phyloP scores from a whole-genome alignment of 2,113 vertebrate genomes.

The Emydura subglobosa region DNA sequence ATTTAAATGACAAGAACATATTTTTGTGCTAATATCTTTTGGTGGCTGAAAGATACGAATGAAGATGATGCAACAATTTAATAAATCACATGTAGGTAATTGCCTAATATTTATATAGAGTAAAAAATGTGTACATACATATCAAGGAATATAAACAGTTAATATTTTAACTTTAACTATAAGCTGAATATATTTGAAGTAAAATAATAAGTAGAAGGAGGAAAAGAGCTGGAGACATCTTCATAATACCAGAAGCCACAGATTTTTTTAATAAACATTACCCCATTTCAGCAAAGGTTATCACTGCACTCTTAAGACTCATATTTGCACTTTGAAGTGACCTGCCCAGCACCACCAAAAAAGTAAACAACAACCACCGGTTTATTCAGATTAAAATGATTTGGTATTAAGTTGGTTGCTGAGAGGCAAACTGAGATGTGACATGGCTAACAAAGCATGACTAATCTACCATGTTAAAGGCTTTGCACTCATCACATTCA shows the following conservation, averaged over 20 bases:
- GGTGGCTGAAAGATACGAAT: background rate
- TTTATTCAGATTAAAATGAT: background rate
- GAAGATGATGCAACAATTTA: background rate
- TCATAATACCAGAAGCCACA: slow-evolving; percentile 46
- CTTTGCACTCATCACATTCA: slow-evolving; percentile 58
- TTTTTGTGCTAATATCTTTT: slow-evolving; percentile 4
- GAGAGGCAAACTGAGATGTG: slow-evolving; percentile 32
- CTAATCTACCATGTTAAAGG: slow-evolving; percentile 57
- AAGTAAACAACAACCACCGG: slow-evolving; percentile 35
- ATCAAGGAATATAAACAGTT: slow-evolving; percentile 38
- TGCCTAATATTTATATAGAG: slow-evolving; percentile 19
- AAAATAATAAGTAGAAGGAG: slow-evolving; percentile 31
- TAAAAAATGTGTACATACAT: slow-evolving; percentile 42
- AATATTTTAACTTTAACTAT: slow-evolving; percentile 41
- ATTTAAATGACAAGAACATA: slow-evolving; percentile 1
- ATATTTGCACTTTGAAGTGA: slow-evolving; percentile 43
- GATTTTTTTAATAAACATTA: slow-evolving; percentile 7
- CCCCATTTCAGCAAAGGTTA: slow-evolving; percentile 40
- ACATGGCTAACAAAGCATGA: slow-evolving; percentile 48
- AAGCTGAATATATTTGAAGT: slow-evolving; percentile 27
- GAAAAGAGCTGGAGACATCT: slow-evolving; percentile 33
- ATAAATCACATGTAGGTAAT: slow-evolving; percentile 19
- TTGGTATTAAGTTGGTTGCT: slow-evolving; percentile 51
- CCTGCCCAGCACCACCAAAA: slow-evolving; percentile 60
- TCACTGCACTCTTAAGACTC: slow-evolving; percentile 56